Evolutionary conservation across 1,140 invertebrate genomes (phyloP).

Genomic region (Aradophagus sp.): DNA sequence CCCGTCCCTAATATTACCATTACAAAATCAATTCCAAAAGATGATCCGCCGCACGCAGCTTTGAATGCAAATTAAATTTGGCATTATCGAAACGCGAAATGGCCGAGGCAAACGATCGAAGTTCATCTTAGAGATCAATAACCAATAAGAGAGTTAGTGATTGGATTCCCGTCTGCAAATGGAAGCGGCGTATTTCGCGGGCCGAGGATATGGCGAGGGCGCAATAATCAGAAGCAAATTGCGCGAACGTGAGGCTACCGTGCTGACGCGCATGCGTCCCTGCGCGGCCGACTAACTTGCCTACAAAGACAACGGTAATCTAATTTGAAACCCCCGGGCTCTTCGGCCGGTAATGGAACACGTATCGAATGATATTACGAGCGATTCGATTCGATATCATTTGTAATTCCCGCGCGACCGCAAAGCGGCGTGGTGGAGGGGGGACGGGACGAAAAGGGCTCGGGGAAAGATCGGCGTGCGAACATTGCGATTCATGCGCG

Average conservation of each 20-base stretch:
- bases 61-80: slow-evolving; percentile 47
- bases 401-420: slow-evolving; percentile 64
- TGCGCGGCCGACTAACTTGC: slow-evolving; percentile 11
- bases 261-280: slow-evolving; percentile 53
- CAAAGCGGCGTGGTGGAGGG: slow-evolving; percentile 14
- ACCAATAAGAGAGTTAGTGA: slow-evolving; percentile 42
- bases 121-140: slow-evolving; percentile 37
- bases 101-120: slow-evolving; percentile 28
- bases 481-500: slow-evolving; percentile 57
- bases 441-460: slow-evolving; percentile 18
- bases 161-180: slow-evolving; percentile 30
- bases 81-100: slow-evolving; percentile 30
- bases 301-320: slow-evolving; percentile 63
- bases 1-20: no score
- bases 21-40: no score
- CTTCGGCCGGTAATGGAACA: slow-evolving; percentile 69
- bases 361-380: slow-evolving; percentile 74
- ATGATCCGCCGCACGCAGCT: no score
- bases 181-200: slow-evolving; percentile 38
- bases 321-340: slow-evolving; percentile 71
- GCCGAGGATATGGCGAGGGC: slow-evolving; percentile 70
- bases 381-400: slow-evolving; percentile 72
- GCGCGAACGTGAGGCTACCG: slow-evolving; percentile 75
- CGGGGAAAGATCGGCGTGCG: slow-evolving; percentile 40
- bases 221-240: slow-evolving; percentile 75